Conservation (phyloP, 2,797 vertebrate genomes). For the Acomys russatus region DNA sequence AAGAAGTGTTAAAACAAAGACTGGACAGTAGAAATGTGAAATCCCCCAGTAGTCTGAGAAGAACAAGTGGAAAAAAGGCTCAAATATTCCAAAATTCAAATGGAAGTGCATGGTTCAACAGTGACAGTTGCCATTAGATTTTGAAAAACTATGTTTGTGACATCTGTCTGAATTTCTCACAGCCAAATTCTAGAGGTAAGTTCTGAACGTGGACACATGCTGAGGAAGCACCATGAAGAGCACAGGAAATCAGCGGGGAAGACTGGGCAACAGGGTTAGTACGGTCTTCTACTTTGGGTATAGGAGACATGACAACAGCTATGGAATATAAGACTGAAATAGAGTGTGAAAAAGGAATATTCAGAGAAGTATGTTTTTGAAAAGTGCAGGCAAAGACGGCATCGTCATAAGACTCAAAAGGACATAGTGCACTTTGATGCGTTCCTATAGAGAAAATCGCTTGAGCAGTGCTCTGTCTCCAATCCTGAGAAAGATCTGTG, state of each 20-base stretch:
- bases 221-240: background rate
- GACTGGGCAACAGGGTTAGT: too few species aligned
- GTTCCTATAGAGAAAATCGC: too few species aligned
- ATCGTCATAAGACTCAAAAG: background rate
- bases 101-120: background rate
- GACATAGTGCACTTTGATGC: background rate
- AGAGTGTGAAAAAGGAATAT: background rate
- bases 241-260: background rate
- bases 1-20: background rate
- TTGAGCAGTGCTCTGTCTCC: background rate
- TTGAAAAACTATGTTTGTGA: background rate
- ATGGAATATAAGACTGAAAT: background rate
- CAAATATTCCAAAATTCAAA: slow-evolving; percentile 5
- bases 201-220: background rate
- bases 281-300: background rate
- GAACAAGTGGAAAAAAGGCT: background rate
- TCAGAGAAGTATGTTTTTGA: background rate
- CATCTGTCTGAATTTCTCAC: background rate
- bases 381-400: background rate
- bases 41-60: background rate
- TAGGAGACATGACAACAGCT: background rate
- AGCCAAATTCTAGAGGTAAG: background rate
- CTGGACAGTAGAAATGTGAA: background rate
- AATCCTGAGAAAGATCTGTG: background rate
- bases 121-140: background rate